These are phyloP conservation scores for Eulemur mongoz DNA, from an alignment of 2,797 vertebrate species.

Conservation along the genomic window DNA sequence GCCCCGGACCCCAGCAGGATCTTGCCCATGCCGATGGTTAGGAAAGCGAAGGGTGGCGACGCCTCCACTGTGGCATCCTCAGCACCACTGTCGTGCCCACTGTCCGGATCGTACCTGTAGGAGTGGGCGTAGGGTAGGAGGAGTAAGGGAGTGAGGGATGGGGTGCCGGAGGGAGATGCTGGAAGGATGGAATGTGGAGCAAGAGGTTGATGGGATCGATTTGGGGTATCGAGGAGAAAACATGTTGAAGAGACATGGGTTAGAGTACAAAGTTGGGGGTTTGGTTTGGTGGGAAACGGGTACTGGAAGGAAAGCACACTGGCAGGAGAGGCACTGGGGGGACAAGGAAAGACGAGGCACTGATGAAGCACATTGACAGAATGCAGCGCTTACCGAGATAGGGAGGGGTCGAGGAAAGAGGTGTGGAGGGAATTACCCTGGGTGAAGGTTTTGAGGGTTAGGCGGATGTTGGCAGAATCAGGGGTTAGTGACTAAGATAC, in stretches of 20 bases:
- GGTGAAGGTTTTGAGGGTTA: neutral
- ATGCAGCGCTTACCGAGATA: rapidly evolving
- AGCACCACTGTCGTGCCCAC: constrained; percentile 95
- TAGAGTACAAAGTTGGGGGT: neutral
- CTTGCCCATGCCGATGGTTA: constrained; percentile 99
- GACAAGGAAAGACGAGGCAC: neutral
- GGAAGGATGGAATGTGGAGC: neutral
- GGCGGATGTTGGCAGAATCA: neutral
- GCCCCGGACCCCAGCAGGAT: constrained; percentile 88
- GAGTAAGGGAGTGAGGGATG: neutral
- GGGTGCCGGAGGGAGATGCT: neutral
- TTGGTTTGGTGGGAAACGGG: neutral
- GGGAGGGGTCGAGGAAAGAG: neutral
- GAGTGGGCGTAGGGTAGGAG: rapidly evolving
- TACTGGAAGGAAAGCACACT: rapidly evolving
- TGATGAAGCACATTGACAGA: neutral
- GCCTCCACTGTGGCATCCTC: constrained; percentile 93
- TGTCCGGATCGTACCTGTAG: constrained; percentile 95
- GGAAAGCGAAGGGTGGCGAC: constrained; percentile 93
- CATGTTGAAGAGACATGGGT: neutral
- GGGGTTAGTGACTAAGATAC: neutral
- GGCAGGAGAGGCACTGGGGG: neutral
- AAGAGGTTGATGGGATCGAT: neutral
- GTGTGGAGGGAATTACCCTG: neutral
- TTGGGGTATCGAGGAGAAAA: neutral